Evolutionary conservation across 2,113 vertebrate genomes (phyloP), one percentile per base, ranked within the genome.

Genomic region (Halcyon malimbica): DNA sequence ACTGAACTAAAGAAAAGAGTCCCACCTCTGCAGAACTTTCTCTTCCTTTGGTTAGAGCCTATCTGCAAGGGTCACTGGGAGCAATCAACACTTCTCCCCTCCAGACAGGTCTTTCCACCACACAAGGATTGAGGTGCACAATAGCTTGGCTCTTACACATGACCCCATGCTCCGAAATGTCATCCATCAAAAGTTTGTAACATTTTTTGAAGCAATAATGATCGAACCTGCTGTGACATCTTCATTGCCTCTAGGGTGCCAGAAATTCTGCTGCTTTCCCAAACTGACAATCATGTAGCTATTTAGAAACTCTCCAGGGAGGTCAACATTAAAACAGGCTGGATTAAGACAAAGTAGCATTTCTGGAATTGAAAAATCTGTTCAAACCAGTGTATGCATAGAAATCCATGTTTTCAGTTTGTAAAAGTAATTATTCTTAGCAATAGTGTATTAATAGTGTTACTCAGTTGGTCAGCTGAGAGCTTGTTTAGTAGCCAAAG

Each of bases 261-360:
- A 93, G 78, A 95, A 94, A 93, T 96, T 90, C 78, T 88, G 37
- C 68, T 94, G 51, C 73, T 93, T 93, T 93, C 87, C 83, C 84
- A 83, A 86, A 86, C 60, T 94, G 79, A 75, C 84, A 91, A 44
- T 88, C 70, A 59, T 54, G 23, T 28, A 78, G 77, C 41, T 92
- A 81, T 59, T 94, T 95, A 91, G 75, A 90, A 86, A 90, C 56
- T 93, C 79, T 74, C 68, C 31, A 19, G 88, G 37, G 75, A 92
- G 68, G 63, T 93, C 63, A 93, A 35, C 29, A 68, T 54, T 92
- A 75, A 88, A 86, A 88, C 19, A 70, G 35, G 26, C 35, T 88
- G 42, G 42, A 95, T 79, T 46, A n/a, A 90, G 42, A 10, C 23
- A 80, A 91, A 89, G 26, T 13, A 69, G 18, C 50, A 46, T 37